Percentiles rank a stretch among this genome's conserved stretches.
Conservation (phyloP, 2,113 vertebrate genomes). For the Xiphophorus maculatus region DNA sequence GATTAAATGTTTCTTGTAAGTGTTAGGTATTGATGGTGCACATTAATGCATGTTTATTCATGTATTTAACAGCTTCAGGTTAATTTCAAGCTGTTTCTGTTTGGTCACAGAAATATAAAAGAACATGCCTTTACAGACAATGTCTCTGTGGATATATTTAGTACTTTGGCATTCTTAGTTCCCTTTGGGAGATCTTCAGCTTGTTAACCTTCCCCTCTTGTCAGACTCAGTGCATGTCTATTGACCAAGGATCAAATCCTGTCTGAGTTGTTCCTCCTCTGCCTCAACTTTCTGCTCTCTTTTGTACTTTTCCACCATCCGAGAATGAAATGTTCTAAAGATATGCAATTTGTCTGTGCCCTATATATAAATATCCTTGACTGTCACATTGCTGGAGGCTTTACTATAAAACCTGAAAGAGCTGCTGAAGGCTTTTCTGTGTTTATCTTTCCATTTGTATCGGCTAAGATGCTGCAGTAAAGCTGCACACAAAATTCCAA, state of each 20-base stretch:
- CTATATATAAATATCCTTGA: constrained; percentile 53
- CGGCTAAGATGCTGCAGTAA: constrained; percentile 8
- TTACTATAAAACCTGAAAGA: constrained; percentile 30
- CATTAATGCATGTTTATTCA: neutral
- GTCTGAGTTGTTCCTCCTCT: constrained; percentile 33
- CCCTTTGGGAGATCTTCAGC: constrained; percentile 26
- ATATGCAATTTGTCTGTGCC: constrained; percentile 22
- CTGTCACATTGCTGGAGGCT: constrained; percentile 55
- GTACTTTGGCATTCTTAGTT: constrained; percentile 21
- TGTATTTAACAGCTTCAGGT: neutral
- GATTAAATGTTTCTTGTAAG: too few species aligned
- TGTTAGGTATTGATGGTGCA: neutral
- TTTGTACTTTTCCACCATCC: constrained; percentile 39
- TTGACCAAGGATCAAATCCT: constrained; percentile 48
- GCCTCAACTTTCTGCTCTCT: constrained; percentile 22
- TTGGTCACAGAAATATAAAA: neutral
- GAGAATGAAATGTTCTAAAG: constrained; percentile 26
- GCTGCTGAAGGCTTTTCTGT: neutral
- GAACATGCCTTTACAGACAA: neutral
- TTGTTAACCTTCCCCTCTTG: constrained; percentile 39
- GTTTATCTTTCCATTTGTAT: constrained; percentile 18
- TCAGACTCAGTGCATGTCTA: constrained; percentile 22
- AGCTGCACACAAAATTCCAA: constrained; percentile 3
- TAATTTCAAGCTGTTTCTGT: neutral
- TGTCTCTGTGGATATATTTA: constrained; percentile 25